Conservation (phyloP, 23 tunicate genomes). For the Halocynthia roretzi region DNA sequence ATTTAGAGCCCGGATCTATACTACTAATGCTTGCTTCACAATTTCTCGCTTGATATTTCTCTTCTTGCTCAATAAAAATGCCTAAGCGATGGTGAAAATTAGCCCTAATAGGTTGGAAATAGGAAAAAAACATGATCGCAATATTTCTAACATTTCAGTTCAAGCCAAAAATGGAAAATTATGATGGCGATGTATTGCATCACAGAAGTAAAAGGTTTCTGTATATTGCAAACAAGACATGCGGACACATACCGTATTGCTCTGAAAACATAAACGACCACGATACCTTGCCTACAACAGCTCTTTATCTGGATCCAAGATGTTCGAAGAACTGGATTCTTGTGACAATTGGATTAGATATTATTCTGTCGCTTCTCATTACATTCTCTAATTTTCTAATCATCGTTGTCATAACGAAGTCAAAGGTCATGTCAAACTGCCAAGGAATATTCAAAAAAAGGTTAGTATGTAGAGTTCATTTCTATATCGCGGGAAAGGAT, state of each 20-base stretch:
- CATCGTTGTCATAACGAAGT: background rate
- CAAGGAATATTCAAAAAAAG: slow-evolving; percentile 1
- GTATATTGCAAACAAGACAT: slow-evolving; percentile 1
- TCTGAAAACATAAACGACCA: background rate
- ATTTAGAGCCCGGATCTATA: too few species aligned
- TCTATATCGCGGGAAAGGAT: too few species aligned
- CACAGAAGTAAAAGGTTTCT: slow-evolving; percentile 4
- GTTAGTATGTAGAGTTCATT: too few species aligned
- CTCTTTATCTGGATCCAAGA: background rate
- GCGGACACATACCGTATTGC: slow-evolving; percentile 1
- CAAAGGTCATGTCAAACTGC: background rate
- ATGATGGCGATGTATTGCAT: background rate
- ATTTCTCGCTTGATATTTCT: too few species aligned
- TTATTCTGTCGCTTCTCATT: background rate
- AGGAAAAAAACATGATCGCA: too few species aligned
- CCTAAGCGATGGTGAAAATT: too few species aligned
- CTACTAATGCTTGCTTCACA: too few species aligned
- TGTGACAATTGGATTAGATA: background rate
- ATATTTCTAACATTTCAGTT: too few species aligned
- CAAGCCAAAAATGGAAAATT: too few species aligned
- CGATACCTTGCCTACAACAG: background rate
- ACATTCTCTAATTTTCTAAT: background rate
- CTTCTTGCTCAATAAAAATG: too few species aligned
- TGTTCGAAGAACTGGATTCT: background rate
- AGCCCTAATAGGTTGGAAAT: too few species aligned